Evolutionary conservation across 2,797 vertebrate genomes (phyloP).

Genomic region (Myoxocephalus aenaeus): DNA sequence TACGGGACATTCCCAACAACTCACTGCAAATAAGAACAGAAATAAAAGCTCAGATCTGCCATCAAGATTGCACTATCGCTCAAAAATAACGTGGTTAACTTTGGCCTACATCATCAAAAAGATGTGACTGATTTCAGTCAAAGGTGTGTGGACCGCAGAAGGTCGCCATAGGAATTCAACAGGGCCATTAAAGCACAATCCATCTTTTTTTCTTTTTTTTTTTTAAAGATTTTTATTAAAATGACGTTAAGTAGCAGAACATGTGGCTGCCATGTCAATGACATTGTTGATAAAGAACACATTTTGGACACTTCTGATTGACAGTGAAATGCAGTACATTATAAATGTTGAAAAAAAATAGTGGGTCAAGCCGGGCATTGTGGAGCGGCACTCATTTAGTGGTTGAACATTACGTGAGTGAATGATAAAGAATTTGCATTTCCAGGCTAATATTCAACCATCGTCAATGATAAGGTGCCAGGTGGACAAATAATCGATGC

Average conservation of each 20-base stretch:
- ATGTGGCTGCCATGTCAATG: background rate
- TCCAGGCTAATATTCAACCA: slow-evolving; percentile 81
- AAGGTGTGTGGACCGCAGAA: background rate
- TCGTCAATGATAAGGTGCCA: slow-evolving; percentile 69
- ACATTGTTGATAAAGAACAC: background rate
- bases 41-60: slow-evolving; percentile 39
- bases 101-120: slow-evolving; percentile 1
- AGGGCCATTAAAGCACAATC: background rate
- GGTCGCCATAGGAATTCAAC: background rate
- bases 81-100: background rate
- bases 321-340: background rate
- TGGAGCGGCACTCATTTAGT: slow-evolving; percentile 3
- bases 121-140: background rate
- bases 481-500: slow-evolving; percentile 73
- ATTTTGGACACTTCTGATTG: background rate
- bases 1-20: slow-evolving; percentile 70
- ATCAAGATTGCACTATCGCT: slow-evolving; percentile 45
- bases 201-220: background rate
- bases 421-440: slow-evolving; percentile 82
- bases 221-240: too few species aligned
- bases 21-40: slow-evolving; percentile 20
- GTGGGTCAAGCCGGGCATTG: background rate
- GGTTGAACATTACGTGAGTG: slow-evolving; percentile 42
- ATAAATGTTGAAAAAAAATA: background rate
- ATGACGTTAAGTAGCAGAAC: background rate